phyloP scores from a whole-genome alignment of 1,140 invertebrate genomes.

The Theocolax elegans region DNA sequence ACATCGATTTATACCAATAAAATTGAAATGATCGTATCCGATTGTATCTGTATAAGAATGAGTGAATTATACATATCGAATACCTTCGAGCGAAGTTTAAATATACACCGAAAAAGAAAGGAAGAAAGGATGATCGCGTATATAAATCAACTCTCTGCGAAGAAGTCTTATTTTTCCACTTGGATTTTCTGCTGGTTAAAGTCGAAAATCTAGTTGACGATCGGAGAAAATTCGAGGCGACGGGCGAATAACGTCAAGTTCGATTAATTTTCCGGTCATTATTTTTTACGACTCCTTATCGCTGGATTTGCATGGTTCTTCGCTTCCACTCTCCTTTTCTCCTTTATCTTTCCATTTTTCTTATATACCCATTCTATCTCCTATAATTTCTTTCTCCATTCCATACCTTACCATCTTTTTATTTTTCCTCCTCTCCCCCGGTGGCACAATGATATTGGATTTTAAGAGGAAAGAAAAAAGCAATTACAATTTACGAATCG shows the following conservation, averaged over 20 bases:
- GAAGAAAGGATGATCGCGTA: too few species aligned
- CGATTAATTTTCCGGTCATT: slow-evolving; percentile 67
- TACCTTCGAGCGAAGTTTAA: too few species aligned
- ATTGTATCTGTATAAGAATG: too few species aligned
- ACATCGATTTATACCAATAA: too few species aligned
- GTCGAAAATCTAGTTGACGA: slow-evolving; percentile 51
- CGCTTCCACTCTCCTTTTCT: slow-evolving; percentile 39
- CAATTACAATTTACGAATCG: too few species aligned
- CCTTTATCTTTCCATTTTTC: slow-evolving; percentile 24
- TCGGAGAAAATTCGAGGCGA: slow-evolving; percentile 53
- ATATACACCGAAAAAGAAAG: too few species aligned
- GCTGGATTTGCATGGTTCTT: slow-evolving; percentile 44
- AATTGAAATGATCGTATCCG: too few species aligned
- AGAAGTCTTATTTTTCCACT: slow-evolving; percentile 15
- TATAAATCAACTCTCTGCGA: slow-evolving; percentile 11
- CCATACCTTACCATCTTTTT: not conserved
- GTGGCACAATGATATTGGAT: too few species aligned
- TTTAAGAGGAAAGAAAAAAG: too few species aligned
- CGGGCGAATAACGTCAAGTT: slow-evolving; percentile 55
- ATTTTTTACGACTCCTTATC: slow-evolving; percentile 65
- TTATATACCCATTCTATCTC: too few species aligned
- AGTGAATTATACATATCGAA: too few species aligned
- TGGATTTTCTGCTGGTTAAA: slow-evolving; percentile 27
- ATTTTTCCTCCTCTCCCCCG: not conserved
- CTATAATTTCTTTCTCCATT: not conserved